Conservation (phyloP, 2,888 invertebrate species). For the Cerceris ruficornis region DNA sequence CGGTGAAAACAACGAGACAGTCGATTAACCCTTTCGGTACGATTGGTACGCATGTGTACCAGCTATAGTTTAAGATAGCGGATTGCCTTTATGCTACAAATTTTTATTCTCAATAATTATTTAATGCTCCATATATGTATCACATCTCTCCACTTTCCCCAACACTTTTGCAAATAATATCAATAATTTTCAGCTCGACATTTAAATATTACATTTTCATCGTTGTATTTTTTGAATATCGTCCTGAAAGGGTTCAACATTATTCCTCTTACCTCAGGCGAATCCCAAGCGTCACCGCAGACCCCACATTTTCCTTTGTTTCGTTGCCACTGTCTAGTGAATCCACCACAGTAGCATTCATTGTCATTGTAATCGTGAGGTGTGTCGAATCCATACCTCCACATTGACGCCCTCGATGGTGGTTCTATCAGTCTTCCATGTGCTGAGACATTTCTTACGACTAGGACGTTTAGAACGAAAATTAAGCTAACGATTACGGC, state of each 20-base stretch:
- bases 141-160: too few relatives aligned
- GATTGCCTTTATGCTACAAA: too few relatives aligned
- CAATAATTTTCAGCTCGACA: too few relatives aligned
- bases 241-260: neutral
- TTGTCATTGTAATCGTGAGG: constrained; percentile 95
- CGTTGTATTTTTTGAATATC: neutral
- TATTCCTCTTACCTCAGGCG: constrained; percentile 79
- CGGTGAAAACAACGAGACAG: too few relatives aligned
- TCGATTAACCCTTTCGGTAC: too few relatives aligned
- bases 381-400: constrained; percentile 94
- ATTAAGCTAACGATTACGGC: constrained; percentile 43
- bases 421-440: constrained; percentile 93
- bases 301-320: constrained; percentile 94
- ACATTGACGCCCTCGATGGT: constrained; percentile 93
- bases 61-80: too few relatives aligned
- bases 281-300: constrained; percentile 93
- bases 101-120: too few relatives aligned
- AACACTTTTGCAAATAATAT: too few relatives aligned
- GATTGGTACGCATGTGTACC: too few relatives aligned
- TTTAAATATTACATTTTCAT: too few relatives aligned
- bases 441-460: constrained; percentile 81
- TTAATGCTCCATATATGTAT: too few relatives aligned
- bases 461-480: constrained; percentile 50
- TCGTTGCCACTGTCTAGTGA: constrained; percentile 90
- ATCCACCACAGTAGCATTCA: constrained; percentile 94